Conservation (phyloP, 2,888 invertebrate species). For the Lathronympha strigana region DNA sequence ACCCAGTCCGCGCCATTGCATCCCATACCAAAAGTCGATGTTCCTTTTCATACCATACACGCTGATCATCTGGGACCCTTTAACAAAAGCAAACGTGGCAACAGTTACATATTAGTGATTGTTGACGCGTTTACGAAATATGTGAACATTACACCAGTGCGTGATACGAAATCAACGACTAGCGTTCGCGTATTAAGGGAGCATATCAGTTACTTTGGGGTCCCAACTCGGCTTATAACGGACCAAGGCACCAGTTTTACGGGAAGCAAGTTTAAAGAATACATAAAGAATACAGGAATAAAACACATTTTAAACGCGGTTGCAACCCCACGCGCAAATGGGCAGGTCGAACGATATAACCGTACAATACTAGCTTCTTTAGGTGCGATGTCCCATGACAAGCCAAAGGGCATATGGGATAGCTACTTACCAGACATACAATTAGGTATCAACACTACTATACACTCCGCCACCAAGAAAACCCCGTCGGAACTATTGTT, state of each 20-base stretch:
- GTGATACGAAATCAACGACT: background rate
- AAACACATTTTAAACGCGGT: background rate
- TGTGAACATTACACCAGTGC: background rate
- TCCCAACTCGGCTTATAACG: background rate
- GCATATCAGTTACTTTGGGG: background rate
- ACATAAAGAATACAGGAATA: background rate
- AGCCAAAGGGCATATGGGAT: constrained; percentile 37
- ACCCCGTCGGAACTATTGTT: constrained; percentile 39
- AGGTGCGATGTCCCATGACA: constrained; percentile 22
- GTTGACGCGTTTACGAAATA: too few relatives aligned
- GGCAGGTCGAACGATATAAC: background rate
- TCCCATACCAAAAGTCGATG: too few relatives aligned
- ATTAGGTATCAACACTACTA: constrained; percentile 41
- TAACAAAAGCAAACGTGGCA: too few relatives aligned
- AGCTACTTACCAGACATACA: constrained; percentile 39
- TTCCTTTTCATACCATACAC: too few relatives aligned
- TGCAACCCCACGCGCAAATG: background rate
- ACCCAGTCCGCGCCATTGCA: too few relatives aligned
- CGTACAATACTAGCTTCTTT: background rate
- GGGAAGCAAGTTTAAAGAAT: background rate
- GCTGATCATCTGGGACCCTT: background rate
- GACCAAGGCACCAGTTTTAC: background rate
- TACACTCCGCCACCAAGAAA: constrained; percentile 32
- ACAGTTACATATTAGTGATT: too few relatives aligned
- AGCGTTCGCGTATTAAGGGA: background rate